Evolutionary conservation across 2,113 vertebrate genomes (phyloP).

Genomic region (Sturnus vulgaris): DNA sequence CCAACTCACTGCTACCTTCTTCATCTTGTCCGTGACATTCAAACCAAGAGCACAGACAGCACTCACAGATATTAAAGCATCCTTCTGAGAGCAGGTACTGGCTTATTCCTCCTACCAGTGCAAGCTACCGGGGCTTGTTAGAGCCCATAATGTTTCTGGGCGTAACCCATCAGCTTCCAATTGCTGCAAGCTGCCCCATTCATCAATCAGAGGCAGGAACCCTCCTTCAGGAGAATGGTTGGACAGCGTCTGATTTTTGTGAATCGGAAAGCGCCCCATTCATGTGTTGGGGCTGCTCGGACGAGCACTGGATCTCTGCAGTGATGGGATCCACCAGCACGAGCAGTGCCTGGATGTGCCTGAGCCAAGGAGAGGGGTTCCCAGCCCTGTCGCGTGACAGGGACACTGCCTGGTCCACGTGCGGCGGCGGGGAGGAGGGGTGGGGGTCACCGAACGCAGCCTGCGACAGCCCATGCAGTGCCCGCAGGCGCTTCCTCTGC

Average conservation of each 20-base stretch:
- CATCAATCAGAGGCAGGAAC: neutral
- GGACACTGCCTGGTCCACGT: neutral
- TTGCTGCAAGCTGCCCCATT: neutral
- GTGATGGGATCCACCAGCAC: neutral
- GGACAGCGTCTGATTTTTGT: neutral
- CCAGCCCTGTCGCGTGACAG: neutral
- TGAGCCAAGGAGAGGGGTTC: neutral
- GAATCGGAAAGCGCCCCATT: neutral
- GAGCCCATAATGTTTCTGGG: neutral
- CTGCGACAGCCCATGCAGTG: neutral
- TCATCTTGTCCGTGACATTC: neutral
- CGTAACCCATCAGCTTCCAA: neutral
- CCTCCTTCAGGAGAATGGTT: neutral
- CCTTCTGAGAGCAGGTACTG: fast-evolving
- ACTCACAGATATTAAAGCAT: neutral
- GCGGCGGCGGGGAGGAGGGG: neutral
- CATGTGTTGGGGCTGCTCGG: neutral
- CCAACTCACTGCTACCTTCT: neutral
- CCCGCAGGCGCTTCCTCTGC: neutral
- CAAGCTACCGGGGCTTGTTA: neutral
- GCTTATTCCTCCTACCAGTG: neutral
- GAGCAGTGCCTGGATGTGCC: neutral
- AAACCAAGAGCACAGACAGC: neutral
- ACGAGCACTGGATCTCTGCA: neutral
- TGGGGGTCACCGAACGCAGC: neutral